Percentiles rank a stretch among this genome's conserved stretches.
These are phyloP conservation scores for Epistrophe eligans DNA, from an alignment of 2,888 invertebrate species.

Conservation along the genomic window DNA sequence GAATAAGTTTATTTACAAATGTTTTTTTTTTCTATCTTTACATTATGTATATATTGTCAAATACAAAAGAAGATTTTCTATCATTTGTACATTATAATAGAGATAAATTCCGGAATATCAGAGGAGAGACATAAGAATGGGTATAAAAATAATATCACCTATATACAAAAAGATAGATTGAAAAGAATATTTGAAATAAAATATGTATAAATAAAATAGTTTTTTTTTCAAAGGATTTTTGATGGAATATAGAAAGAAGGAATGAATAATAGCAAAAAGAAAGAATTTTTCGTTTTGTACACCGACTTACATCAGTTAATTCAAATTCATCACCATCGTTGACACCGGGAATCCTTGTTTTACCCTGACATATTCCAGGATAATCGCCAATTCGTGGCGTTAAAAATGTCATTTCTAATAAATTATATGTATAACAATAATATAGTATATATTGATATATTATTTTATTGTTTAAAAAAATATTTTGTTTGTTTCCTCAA, in stretches of 20 bases:
- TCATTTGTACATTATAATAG: slow-evolving; percentile 60
- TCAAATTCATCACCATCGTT: slow-evolving; percentile 96
- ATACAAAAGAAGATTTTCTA: slow-evolving; percentile 15
- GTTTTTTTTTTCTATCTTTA: neutral
- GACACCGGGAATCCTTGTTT: slow-evolving; percentile 96
- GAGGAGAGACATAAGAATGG: slow-evolving; percentile 73
- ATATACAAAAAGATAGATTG: slow-evolving; percentile 79
- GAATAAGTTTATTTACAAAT: slow-evolving; percentile 54
- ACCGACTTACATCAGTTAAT: slow-evolving; percentile 92
- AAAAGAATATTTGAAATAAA: slow-evolving; percentile 59
- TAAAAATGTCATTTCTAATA: slow-evolving; percentile 91
- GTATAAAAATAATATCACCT: slow-evolving; percentile 78
- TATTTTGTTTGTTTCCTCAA: slow-evolving; percentile 71
- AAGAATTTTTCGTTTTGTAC: slow-evolving; percentile 68
- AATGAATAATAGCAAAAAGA: slow-evolving; percentile 57
- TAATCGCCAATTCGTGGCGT: slow-evolving; percentile 94
- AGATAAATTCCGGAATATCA: slow-evolving; percentile 83
- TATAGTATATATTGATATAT: slow-evolving; percentile 40
- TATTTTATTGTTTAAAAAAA: slow-evolving; percentile 34
- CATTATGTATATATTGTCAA: slow-evolving; percentile 36
- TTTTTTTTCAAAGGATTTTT: slow-evolving; percentile 46
- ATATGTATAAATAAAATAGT: slow-evolving; percentile 47
- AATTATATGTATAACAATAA: slow-evolving; percentile 55
- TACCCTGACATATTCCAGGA: slow-evolving; percentile 96
- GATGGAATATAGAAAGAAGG: slow-evolving; percentile 46